phyloP scores from a whole-genome alignment of 2,797 vertebrate genomes.

The Myotis findleyi region DNA sequence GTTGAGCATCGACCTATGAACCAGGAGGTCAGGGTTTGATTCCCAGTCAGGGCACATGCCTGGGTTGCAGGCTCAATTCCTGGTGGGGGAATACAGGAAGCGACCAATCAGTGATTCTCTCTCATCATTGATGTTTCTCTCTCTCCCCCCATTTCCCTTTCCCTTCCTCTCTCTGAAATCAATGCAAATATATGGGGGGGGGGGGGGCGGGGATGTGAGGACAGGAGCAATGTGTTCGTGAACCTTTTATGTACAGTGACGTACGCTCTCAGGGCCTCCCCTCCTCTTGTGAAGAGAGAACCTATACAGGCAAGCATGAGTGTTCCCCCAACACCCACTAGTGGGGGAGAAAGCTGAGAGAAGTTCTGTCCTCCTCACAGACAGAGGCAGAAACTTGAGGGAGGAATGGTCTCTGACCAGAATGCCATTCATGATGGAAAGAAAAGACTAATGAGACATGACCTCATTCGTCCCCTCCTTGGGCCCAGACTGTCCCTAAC shows the following conservation, averaged over 20 bases:
- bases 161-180: too few species aligned
- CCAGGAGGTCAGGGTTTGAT: too few species aligned
- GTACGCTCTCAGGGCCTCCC: neutral
- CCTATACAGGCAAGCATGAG: neutral
- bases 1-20: too few species aligned
- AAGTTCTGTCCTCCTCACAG: neutral
- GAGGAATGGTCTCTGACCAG: neutral
- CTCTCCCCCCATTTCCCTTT: too few species aligned
- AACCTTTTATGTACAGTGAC: neutral
- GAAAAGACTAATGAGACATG: neutral
- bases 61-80: too few species aligned
- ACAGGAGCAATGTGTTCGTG: too few species aligned
- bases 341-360: neutral
- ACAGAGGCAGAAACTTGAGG: neutral
- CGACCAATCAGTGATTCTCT: too few species aligned
- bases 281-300: neutral
- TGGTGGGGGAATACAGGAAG: too few species aligned
- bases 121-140: too few species aligned
- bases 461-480: neutral
- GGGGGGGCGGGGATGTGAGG: too few species aligned
- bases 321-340: neutral
- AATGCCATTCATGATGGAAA: neutral
- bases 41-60: too few species aligned
- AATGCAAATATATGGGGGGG: too few species aligned
- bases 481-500: neutral